Evolutionary conservation across 2,113 vertebrate species (phyloP).

Genomic region (Aix galericulata): DNA sequence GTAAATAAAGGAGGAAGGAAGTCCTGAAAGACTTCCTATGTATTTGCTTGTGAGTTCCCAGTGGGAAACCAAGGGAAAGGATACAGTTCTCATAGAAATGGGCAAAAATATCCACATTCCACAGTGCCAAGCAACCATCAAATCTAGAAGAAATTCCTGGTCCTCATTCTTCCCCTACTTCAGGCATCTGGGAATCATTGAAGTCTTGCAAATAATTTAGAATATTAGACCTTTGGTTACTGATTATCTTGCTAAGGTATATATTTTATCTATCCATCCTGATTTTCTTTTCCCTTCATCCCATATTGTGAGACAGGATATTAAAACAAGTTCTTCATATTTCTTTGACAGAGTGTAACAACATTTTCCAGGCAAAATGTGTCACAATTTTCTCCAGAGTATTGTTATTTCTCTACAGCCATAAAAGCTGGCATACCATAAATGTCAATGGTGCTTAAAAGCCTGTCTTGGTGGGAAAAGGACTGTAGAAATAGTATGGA

Average conservation of each 20-base stretch:
- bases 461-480: background rate
- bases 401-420: conserved; percentile 11
- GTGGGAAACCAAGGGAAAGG: conserved; percentile 29
- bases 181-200: conserved; percentile 32
- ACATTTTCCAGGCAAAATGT: conserved; percentile 24
- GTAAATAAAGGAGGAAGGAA: background rate
- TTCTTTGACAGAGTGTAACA: conserved; percentile 3
- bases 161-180: conserved; percentile 8
- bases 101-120: conserved; percentile 60
- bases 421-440: background rate
- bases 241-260: background rate
- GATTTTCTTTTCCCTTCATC: conserved; percentile 11
- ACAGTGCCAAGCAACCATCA: conserved; percentile 45
- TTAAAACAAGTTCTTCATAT: conserved; percentile 23
- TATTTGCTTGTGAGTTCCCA: background rate
- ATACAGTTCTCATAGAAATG: background rate
- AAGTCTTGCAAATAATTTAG: conserved; percentile 18
- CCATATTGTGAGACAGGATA: conserved; percentile 38
- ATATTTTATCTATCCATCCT: background rate
- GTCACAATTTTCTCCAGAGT: conserved; percentile 3
- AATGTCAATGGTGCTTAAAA: background rate
- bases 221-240: background rate
- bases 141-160: conserved; percentile 27
- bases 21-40: background rate
- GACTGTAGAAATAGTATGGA: background rate